Evolutionary conservation across 2,113 vertebrate genomes (phyloP).

Genomic region (Trinectes maculatus): DNA sequence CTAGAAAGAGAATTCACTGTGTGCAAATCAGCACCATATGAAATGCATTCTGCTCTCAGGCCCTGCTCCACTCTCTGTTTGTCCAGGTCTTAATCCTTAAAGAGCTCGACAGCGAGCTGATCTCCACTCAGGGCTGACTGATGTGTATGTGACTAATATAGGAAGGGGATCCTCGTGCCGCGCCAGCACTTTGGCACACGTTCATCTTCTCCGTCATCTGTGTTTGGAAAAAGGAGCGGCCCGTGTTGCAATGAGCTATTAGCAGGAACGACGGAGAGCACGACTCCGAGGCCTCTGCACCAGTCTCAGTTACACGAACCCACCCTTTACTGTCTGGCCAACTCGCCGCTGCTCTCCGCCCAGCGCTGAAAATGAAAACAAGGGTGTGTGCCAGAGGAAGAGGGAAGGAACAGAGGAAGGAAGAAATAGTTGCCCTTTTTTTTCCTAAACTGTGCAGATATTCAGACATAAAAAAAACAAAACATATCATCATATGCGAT

Average conservation of each 20-base stretch:
- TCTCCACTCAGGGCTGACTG: conserved; percentile 19
- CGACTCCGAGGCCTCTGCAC: conserved; percentile 39
- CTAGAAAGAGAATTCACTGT: conserved; percentile 34
- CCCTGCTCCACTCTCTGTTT: conserved; percentile 39
- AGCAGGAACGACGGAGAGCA: conserved; percentile 39
- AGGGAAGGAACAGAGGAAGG: conserved; percentile 43
- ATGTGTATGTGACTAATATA: conserved; percentile 28
- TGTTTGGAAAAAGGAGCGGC: conserved; percentile 30
- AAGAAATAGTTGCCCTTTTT: conserved; percentile 23
- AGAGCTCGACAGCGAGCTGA: conserved; percentile 35
- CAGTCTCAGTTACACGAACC: conserved; percentile 66
- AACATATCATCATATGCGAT: not conserved
- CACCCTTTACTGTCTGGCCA: conserved; percentile 62
- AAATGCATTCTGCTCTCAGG: conserved; percentile 16
- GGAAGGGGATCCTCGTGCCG: conserved; percentile 26
- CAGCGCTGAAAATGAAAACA: conserved; percentile 73
- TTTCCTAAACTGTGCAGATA: conserved; percentile 22
- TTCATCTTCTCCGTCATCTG: conserved; percentile 36
- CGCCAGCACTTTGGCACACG: conserved; percentile 34
- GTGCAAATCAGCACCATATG: conserved; percentile 25
- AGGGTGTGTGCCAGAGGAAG: conserved; percentile 61
- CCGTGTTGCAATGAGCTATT: conserved; percentile 40
- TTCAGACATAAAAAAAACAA: conserved; percentile 7
- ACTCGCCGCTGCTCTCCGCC: conserved; percentile 40
- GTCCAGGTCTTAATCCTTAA: conserved; percentile 30